Evolutionary conservation across 2,113 vertebrate genomes (phyloP).

Genomic region (Hippocampus guttulatus): DNA sequence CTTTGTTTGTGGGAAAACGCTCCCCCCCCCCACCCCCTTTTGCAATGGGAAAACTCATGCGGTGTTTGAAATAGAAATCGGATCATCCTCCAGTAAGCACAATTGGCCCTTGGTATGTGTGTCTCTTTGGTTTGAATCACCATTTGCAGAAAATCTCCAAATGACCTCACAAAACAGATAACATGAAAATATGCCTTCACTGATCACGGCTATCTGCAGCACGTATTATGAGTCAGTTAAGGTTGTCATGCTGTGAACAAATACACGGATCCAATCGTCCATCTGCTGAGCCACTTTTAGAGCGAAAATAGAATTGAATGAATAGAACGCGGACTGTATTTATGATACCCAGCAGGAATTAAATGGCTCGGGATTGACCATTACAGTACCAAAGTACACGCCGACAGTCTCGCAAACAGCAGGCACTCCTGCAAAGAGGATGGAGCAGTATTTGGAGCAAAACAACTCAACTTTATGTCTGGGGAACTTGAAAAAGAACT

Average conservation of each 20-base stretch:
- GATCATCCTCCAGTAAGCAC: background rate
- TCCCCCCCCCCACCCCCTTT: background rate
- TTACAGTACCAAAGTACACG: slow-evolving; percentile 18
- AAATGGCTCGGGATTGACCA: slow-evolving; percentile 39
- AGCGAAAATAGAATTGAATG: slow-evolving; percentile 20
- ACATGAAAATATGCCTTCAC: background rate
- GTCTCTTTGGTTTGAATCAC: background rate
- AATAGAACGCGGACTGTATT: slow-evolving; percentile 10
- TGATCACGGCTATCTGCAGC: background rate
- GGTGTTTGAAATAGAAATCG: background rate
- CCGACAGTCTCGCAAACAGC: slow-evolving; percentile 22
- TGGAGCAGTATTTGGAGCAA: background rate
- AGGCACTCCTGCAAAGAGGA: background rate
- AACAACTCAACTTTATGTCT: background rate
- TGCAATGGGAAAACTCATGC: background rate
- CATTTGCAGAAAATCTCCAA: background rate
- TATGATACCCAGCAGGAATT: slow-evolving; percentile 14
- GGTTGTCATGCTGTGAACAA: slow-evolving; percentile 2
- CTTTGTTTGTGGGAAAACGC: background rate
- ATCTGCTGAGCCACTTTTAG: background rate
- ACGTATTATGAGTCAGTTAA: background rate
- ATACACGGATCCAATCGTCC: background rate
- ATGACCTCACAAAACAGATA: background rate
- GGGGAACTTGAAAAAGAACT: too few species aligned
- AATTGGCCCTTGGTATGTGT: background rate